Percentiles rank a stretch among this genome's conserved stretches.
phyloP scores from a whole-genome alignment of 1,140 invertebrate genomes.

The Stegodyphus mimosarum region DNA sequence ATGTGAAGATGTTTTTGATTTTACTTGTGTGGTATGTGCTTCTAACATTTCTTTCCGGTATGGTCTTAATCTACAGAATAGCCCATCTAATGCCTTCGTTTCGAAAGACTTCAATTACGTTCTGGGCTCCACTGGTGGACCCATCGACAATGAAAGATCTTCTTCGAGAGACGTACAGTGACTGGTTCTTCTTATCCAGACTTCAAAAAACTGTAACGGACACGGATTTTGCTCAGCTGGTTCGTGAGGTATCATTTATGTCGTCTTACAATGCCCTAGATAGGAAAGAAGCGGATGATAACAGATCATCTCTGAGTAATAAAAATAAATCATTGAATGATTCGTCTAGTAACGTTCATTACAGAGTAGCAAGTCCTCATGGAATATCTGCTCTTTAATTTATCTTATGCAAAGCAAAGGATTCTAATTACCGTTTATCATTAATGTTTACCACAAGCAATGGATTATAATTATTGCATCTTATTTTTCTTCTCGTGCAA shows the following conservation, averaged over 20 bases:
- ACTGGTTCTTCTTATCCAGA: slow-evolving; percentile 45
- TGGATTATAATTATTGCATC: too few relatives aligned
- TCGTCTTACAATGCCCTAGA: background rate
- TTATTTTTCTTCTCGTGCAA: too few relatives aligned
- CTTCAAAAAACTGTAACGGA: slow-evolving; percentile 36
- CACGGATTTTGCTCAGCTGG: slow-evolving; percentile 40
- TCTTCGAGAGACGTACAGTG: slow-evolving; percentile 13
- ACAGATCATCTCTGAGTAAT: too few relatives aligned
- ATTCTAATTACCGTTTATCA: too few relatives aligned
- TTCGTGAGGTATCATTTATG: slow-evolving; percentile 15
- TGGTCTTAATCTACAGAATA: slow-evolving; percentile 24
- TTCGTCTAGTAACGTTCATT: too few relatives aligned
- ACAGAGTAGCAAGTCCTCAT: too few relatives aligned
- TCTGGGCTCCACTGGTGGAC: background rate
- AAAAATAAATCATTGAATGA: too few relatives aligned
- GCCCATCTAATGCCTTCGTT: background rate
- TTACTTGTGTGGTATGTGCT: slow-evolving; percentile 39
- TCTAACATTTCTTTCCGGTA: slow-evolving; percentile 13
- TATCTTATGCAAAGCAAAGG: too few relatives aligned
- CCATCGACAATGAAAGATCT: slow-evolving; percentile 1
- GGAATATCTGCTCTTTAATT: too few relatives aligned
- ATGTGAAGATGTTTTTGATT: slow-evolving; percentile 43
- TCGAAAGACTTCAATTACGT: background rate
- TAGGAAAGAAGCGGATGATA: too few relatives aligned
- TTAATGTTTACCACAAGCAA: too few relatives aligned